These are phyloP conservation scores for Triplophysa bombifrons DNA, from an alignment of 2,797 vertebrate species.

Conservation along the genomic window DNA sequence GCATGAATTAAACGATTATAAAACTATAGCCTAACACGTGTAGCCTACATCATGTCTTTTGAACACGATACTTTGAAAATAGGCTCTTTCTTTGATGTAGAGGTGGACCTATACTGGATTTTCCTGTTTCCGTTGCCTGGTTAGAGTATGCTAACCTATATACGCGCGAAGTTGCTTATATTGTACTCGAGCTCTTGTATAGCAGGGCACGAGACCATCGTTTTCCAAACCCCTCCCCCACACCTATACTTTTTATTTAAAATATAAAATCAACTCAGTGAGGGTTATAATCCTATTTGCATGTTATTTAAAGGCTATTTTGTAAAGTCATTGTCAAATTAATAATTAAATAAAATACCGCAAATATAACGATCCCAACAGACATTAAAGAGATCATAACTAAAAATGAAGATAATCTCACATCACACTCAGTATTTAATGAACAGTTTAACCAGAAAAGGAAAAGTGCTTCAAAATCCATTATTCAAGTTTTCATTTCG, in stretches of 20 bases:
- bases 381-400: conserved; percentile 25
- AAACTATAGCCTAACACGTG: background rate
- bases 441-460: conserved; percentile 71
- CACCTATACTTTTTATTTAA: conserved; percentile 25
- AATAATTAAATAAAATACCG: background rate
- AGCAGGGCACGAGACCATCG: conserved; percentile 24
- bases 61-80: background rate
- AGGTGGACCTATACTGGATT: background rate
- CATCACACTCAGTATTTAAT: conserved; percentile 79
- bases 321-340: background rate
- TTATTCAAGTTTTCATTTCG: conserved; percentile 83
- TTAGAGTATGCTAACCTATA: conserved; percentile 8
- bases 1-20: background rate
- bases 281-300: conserved; percentile 1
- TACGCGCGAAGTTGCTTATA: conserved; percentile 1
- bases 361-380: background rate
- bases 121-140: conserved; percentile 6
- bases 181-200: conserved; percentile 22
- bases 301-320: background rate
- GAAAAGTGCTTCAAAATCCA: conserved; percentile 83
- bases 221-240: conserved; percentile 35
- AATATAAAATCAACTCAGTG: conserved; percentile 47
- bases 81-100: background rate
- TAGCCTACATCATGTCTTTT: background rate
- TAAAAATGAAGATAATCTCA: conserved; percentile 59